These are phyloP conservation scores for Papilio xuthus DNA, from an alignment of 1,140 invertebrate species.

Conservation along the genomic window DNA sequence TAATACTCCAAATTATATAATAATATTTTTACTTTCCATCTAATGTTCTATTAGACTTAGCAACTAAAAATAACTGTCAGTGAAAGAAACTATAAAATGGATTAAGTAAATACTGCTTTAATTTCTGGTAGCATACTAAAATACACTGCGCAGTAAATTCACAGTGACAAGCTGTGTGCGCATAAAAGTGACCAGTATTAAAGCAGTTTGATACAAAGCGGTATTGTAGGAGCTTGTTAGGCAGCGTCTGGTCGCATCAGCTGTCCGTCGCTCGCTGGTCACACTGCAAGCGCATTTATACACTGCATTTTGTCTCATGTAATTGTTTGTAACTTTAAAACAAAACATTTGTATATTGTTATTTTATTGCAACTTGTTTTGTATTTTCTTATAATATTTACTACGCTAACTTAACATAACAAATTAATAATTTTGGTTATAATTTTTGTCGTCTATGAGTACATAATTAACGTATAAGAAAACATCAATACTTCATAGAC, in stretches of 20 bases:
- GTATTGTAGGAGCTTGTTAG: slow-evolving; percentile 26
- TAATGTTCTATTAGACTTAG: too few species aligned
- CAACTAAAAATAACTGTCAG: too few species aligned
- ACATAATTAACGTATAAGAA: too few species aligned
- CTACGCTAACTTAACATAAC: neutral
- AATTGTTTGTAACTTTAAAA: slow-evolving; percentile 13
- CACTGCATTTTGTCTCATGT: neutral
- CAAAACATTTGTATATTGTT: neutral
- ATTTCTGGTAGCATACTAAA: neutral
- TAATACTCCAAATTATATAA: too few species aligned
- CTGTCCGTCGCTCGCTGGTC: slow-evolving; percentile 13
- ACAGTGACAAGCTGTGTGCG: neutral
- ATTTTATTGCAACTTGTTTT: neutral
- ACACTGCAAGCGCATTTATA: slow-evolving; percentile 11
- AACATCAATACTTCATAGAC: neutral
- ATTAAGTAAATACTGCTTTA: neutral
- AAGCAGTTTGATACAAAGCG: slow-evolving; percentile 27
- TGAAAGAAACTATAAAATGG: neutral
- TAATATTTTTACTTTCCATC: too few species aligned
- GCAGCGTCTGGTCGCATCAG: slow-evolving; percentile 11
- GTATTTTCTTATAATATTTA: neutral
- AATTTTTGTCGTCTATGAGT: neutral
- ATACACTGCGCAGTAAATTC: neutral
- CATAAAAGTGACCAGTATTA: neutral
- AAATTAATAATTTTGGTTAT: neutral